Evolutionary conservation across 2,113 vertebrate species (phyloP).

Genomic region (Riparia riparia): DNA sequence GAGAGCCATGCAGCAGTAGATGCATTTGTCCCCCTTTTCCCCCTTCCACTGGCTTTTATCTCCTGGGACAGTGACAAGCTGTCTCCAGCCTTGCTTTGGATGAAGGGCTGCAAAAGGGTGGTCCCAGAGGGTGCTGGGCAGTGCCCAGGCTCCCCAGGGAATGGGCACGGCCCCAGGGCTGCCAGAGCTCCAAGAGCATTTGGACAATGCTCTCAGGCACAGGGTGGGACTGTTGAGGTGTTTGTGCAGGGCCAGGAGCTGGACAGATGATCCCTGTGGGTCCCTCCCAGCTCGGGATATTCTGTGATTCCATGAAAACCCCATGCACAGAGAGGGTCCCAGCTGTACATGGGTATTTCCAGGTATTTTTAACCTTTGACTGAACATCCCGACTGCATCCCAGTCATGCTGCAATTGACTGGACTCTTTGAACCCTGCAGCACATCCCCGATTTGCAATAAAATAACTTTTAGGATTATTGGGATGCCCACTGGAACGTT

Average conservation of each 20-base stretch:
- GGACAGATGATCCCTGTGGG: background rate
- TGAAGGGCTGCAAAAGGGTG: background rate
- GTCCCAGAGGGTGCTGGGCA: background rate
- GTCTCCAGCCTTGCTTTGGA: background rate
- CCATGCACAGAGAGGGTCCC: background rate
- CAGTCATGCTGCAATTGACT: background rate
- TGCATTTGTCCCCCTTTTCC: background rate
- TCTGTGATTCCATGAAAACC: background rate
- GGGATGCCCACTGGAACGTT: background rate
- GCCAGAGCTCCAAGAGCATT: background rate
- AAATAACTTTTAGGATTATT: background rate
- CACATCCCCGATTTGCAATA: background rate
- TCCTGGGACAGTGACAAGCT: background rate
- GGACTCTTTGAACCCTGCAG: background rate
- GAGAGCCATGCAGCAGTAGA: background rate
- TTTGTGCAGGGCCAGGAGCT: background rate
- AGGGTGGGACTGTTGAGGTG: background rate
- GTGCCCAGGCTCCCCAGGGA: background rate
- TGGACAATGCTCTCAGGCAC: background rate
- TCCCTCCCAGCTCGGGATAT: background rate
- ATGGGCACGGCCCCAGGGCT: rapidly evolving
- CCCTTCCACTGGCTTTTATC: background rate
- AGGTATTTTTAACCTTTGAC: background rate
- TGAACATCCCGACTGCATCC: background rate
- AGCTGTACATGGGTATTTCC: background rate